Conservation (phyloP, 2,797 vertebrate genomes). For the Syngnathus rostellatus region DNA sequence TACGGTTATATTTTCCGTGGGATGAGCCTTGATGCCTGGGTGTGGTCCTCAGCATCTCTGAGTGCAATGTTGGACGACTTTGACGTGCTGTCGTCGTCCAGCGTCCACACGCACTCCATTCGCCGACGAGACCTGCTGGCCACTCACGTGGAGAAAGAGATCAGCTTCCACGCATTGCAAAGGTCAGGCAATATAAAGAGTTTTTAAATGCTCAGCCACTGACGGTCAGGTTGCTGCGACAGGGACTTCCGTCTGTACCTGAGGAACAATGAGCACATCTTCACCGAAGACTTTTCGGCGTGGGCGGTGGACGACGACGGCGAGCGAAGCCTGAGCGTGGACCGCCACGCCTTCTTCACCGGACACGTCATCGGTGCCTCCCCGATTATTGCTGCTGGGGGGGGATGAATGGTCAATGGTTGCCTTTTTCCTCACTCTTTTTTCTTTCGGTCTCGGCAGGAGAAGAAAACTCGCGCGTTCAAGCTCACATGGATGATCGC, state of each 20-base stretch:
- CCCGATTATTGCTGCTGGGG: too few species aligned
- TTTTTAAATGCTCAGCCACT: too few species aligned
- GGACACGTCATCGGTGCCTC: conserved; percentile 84
- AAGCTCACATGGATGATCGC: conserved; percentile 83
- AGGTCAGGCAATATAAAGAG: conserved; percentile 62
- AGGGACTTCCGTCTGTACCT: conserved; percentile 88
- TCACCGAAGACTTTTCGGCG: conserved; percentile 80
- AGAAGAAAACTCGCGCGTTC: conserved; percentile 86
- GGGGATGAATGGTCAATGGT: too few species aligned
- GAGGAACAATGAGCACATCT: conserved; percentile 84
- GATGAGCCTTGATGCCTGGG: neutral
- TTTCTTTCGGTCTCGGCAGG: conserved; percentile 54
- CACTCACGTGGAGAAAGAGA: conserved; percentile 76
- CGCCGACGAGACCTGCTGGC: conserved; percentile 72
- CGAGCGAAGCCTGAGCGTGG: conserved; percentile 65
- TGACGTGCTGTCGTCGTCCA: conserved; percentile 78
- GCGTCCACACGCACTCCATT: conserved; percentile 81
- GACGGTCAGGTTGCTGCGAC: neutral
- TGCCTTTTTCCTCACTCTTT: neutral
- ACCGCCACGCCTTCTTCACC: conserved; percentile 85
- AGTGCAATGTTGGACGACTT: conserved; percentile 80
- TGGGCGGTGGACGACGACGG: conserved; percentile 76
- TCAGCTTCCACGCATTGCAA: conserved; percentile 83
- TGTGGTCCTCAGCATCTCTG: conserved; percentile 54
- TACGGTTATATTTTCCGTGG: neutral